Evolutionary conservation across 2,888 invertebrate species (phyloP).

Genomic region (Hyles lineata): DNA sequence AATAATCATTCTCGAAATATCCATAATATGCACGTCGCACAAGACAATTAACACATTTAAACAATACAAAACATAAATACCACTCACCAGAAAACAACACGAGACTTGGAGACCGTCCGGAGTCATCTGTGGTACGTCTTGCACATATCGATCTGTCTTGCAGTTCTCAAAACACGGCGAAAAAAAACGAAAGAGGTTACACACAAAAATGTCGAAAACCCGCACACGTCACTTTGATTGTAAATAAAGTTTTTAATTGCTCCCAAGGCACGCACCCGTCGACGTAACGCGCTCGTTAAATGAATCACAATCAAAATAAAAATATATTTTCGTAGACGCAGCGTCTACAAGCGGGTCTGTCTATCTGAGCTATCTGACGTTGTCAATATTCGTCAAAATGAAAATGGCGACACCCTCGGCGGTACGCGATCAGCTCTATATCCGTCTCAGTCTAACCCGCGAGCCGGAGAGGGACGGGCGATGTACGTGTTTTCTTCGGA

Average conservation of each 20-base stretch:
- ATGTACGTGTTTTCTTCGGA: conserved; percentile 78
- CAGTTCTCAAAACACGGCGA: conserved; percentile 81
- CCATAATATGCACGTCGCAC: conserved; percentile 38
- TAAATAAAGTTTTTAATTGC: conserved; percentile 65
- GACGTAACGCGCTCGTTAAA: conserved; percentile 70
- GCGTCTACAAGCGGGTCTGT: conserved; percentile 82
- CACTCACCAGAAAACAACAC: conserved; percentile 77
- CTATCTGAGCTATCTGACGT: conserved; percentile 78
- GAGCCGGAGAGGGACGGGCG: conserved; percentile 57
- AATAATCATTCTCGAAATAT: conserved; percentile 44
- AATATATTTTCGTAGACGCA: conserved; percentile 79
- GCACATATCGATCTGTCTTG: conserved; percentile 85
- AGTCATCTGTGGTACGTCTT: conserved; percentile 84
- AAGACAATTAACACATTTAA: conserved; percentile 6
- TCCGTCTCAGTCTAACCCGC: conserved; percentile 55
- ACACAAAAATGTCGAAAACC: conserved; percentile 69
- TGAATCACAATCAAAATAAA: conserved; percentile 83
- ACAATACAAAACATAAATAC: neutral
- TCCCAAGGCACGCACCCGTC: conserved; percentile 59
- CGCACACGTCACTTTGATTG: conserved; percentile 65
- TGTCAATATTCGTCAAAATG: conserved; percentile 90
- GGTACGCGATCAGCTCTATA: conserved; percentile 79
- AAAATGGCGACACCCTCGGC: conserved; percentile 89
- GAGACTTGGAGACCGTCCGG: conserved; percentile 64
- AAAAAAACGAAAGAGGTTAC: conserved; percentile 77